Evolutionary conservation across 2,113 vertebrate species (phyloP).

Genomic region (Acanthisitta chloris): DNA sequence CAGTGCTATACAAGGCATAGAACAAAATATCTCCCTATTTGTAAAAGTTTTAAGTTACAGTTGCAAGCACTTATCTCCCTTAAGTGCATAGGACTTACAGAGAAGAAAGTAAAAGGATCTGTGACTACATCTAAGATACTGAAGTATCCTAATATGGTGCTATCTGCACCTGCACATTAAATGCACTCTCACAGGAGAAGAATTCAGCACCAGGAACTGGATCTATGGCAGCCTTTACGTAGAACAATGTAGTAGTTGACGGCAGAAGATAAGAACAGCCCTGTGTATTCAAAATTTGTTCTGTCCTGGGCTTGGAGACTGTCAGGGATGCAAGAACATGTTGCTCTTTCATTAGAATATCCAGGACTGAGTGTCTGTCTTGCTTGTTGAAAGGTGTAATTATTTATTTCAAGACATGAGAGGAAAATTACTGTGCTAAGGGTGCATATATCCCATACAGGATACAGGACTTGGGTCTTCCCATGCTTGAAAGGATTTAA

Average conservation of each 20-base stretch:
- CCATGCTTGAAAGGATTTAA: background rate
- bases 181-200: background rate
- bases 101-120: background rate
- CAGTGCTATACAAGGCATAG: background rate
- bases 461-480: background rate
- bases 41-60: background rate
- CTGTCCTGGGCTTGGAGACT: background rate
- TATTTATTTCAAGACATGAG: background rate
- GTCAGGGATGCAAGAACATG: background rate
- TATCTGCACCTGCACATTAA: background rate
- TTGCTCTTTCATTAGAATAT: background rate
- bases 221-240: background rate
- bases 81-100: background rate
- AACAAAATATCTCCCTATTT: background rate
- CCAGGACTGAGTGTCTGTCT: background rate
- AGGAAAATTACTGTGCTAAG: background rate
- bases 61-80: background rate
- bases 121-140: background rate
- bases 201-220: background rate
- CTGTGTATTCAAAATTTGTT: background rate
- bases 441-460: background rate
- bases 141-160: background rate
- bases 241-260: background rate
- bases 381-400: background rate
- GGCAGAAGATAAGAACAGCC: background rate